Evolutionary conservation across 2,797 vertebrate genomes (phyloP).

Genomic region (Petrocephalus schoutedeni): DNA sequence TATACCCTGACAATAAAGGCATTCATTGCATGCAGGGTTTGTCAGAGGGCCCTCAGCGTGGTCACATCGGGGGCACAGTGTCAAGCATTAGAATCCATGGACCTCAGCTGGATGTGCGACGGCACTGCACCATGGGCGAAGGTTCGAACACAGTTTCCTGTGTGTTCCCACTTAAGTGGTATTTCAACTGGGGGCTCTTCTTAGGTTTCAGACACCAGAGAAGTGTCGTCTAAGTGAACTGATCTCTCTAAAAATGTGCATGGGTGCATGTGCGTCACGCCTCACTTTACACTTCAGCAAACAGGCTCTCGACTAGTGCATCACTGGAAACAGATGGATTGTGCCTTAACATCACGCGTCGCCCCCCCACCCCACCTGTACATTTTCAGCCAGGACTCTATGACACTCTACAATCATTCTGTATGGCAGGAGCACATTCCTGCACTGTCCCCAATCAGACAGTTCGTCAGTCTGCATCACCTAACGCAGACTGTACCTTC

Average conservation of each 20-base stretch:
- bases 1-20: neutral
- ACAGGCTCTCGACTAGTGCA: neutral
- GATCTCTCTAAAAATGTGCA: neutral
- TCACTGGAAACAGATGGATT: neutral
- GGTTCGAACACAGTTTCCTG: neutral
- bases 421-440: neutral
- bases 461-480: neutral
- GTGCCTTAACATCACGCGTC: neutral
- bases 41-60: neutral
- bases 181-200: neutral
- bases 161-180: neutral
- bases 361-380: neutral
- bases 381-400: neutral
- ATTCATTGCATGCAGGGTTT: too few relatives aligned
- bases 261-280: neutral
- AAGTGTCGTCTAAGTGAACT: neutral
- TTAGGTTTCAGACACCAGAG: neutral
- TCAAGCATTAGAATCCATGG: neutral
- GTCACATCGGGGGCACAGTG: neutral
- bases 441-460: neutral
- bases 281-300: neutral
- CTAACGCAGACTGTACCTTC: neutral
- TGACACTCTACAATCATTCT: neutral
- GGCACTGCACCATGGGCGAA: neutral
- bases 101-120: neutral